A percentile compares a stretch with the other conserved stretches of the same genome.
Evolutionary conservation across 2,888 invertebrate genomes (phyloP).

Genomic region (Drosophila siamana): DNA sequence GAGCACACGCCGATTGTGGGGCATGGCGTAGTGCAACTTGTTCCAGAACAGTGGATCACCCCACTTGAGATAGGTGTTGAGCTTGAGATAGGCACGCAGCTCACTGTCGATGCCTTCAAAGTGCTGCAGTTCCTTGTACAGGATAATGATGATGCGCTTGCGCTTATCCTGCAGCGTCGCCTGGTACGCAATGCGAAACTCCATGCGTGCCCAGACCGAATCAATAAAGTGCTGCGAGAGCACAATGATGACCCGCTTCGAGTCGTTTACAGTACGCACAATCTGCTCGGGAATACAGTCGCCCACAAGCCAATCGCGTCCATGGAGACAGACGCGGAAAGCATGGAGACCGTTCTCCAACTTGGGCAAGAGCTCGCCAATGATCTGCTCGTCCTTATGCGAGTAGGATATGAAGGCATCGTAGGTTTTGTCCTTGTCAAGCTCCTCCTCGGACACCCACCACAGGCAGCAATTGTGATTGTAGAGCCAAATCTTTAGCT

Average conservation of each 20-base stretch:
- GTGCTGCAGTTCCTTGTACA: conserved; percentile 89
- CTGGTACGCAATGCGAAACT: conserved; percentile 90
- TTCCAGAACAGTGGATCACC: conserved; percentile 93
- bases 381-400: conserved; percentile 90
- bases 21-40: conserved; percentile 90
- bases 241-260: conserved; percentile 89
- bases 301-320: conserved; percentile 90
- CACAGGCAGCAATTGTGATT: conserved; percentile 87
- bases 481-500: conserved; percentile 89
- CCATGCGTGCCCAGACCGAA: conserved; percentile 90
- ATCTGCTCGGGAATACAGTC: conserved; percentile 90
- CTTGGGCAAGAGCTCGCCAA: conserved; percentile 88
- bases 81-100: conserved; percentile 89
- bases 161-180: conserved; percentile 89
- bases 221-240: conserved; percentile 90
- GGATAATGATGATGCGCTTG: conserved; percentile 89
- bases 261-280: conserved; percentile 89
- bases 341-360: conserved; percentile 88
- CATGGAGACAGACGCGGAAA: conserved; percentile 90
- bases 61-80: conserved; percentile 92
- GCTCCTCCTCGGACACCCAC: conserved; percentile 89
- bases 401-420: conserved; percentile 93
- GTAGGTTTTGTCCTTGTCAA: conserved; percentile 88
- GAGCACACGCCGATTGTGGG: conserved; percentile 86
- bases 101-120: conserved; percentile 88